Evolutionary conservation across 2,113 vertebrate species (phyloP), one percentile per base, ranked within the genome.

Genomic region (Odobenus rosmarus): DNA sequence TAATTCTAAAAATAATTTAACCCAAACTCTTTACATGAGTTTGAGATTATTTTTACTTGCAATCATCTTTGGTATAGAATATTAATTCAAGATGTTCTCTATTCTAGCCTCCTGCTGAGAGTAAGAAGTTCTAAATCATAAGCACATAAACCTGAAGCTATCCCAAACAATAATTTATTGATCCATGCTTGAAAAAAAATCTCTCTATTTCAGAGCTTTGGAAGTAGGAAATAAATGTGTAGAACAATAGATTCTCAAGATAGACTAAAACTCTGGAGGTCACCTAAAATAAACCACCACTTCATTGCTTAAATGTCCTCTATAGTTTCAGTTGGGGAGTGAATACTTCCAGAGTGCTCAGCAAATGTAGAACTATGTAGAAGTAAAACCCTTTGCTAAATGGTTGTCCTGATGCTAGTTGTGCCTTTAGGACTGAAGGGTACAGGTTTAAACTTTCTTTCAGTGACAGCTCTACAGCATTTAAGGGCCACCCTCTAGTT

Each of bases 21-120:
- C 62, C 46, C 79, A 95, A 90, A 7, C 31, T 82, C 23, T 94
- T 84, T 92, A 64, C 10, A 39, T 67, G n/a, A 82, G 23, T 93
- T 93, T 91, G 23, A 89, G 53, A 96, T 96, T 93, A 87, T 42
- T 85, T 95, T 97, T 86, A 59, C 2, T 90, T 87, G 14, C 7
- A 86, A 42, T 86, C 51, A 64, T 55, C 92, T 96, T 98, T 64
- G n/a, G 33, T 96, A 7, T 88, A 86, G 28, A 86, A 90, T 95
- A 97, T 96, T 95, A 97, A 93, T 96, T 96, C 87, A 95, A 98
- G 49, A 36, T 93, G 80, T 69, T 96, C 53, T 97, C 46, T 96
- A 36, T 81, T 64, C 7, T 72, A 93, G 28, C 31, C 62, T 42
- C 67, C 15, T 84, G 51, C 39, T 51, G 69, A 88, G 49, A 86